Evolutionary conservation across 2,113 vertebrate species (phyloP).

Genomic region (Ciconia maguari): DNA sequence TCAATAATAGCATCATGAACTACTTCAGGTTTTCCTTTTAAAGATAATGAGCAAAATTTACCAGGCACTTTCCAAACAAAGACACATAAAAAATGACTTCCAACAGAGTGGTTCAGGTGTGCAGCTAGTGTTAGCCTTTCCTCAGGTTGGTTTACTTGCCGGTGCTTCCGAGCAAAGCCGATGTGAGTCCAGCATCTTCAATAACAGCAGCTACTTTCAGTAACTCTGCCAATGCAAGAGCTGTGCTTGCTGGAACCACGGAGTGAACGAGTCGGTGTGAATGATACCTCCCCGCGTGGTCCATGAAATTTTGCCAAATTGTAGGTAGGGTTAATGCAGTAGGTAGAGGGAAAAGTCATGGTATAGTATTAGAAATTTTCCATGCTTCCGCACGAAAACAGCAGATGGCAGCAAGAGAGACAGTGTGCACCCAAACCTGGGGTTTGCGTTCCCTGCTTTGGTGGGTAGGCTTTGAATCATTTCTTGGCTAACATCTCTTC

Average conservation of each 20-base stretch:
- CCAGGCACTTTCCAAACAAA: not conserved
- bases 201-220: not conserved
- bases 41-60: not conserved
- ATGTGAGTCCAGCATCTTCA: not conserved
- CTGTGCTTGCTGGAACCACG: not conserved
- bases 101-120: not conserved
- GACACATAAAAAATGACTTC: not conserved
- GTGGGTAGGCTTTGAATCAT: not conserved
- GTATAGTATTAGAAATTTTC: not conserved
- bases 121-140: not conserved
- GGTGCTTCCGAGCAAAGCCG: rapidly evolving
- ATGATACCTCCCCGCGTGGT: not conserved
- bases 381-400: not conserved
- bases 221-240: not conserved
- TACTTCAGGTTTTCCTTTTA: not conserved
- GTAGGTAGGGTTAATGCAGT: not conserved
- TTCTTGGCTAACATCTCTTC: not conserved
- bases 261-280: not conserved
- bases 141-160: not conserved
- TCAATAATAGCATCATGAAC: not conserved
- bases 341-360: not conserved
- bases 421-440: not conserved
- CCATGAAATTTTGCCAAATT: not conserved
- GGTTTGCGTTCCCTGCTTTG: not conserved
- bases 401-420: conserved; percentile 51